Evolutionary conservation across 2,113 vertebrate species (phyloP), one percentile per base, ranked within the genome.

Genomic region (Ciconia maguari): DNA sequence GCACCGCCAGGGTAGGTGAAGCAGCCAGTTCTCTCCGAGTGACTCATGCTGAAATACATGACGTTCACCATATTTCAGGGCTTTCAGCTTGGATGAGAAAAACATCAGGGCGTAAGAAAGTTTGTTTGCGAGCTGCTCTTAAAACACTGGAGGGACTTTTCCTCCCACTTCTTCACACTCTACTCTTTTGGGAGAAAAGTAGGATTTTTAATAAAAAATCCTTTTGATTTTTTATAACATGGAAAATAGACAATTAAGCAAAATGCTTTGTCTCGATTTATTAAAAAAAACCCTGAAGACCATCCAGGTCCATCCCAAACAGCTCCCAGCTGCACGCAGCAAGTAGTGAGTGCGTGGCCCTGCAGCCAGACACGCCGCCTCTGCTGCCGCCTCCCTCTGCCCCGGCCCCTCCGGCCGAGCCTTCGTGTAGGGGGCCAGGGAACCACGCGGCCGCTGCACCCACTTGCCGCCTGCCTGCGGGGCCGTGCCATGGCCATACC

Each of bases 21-120:
- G 4, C 44, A 90, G 93, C 46, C 4, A 1, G 57, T 65, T 95
- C 41, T 93, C 61, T 75, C 38, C 0, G 3, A 10, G 84, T 96
- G 96, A 96, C 66, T 97, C 96, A 96, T 57, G 41, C 87, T 85
- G 74, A 85, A 89, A 72, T 69, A 76, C 84, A 94, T 85, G 93
- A 93, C 5, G 32, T 89, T 94, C 76, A 54, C 76, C 16, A 1
- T 85, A 83, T 95, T 95, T 96, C 89, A 96, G 62, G 57, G 66
- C 66, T 96, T 95, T 93, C 10, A 10, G 65, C 72, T 66, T 38
- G 60, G 51, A 78, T 77, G 93, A 94, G 71, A 78, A 89, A 91
- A 96, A 92, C 93, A 94, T 62, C 64, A 84, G 87, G 74, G 75
- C 1, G 0, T 85, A 85, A 82, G 64, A 91, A 93, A 91, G 72